Evolutionary conservation across 2,888 invertebrate species (phyloP).

Genomic region (Drosophila falleni): DNA sequence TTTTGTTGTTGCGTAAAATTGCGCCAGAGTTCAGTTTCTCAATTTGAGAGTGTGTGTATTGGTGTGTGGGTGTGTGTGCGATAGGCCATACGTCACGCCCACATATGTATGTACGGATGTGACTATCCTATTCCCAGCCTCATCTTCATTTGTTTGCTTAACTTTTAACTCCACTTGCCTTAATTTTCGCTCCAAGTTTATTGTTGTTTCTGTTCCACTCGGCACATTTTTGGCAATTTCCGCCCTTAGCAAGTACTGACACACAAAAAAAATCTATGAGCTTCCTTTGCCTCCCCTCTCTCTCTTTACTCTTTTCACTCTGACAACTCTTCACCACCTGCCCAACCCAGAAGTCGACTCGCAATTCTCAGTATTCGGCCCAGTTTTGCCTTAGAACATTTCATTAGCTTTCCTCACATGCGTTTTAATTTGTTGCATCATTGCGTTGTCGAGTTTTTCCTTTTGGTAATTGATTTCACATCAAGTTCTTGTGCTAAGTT

Average conservation of each 20-base stretch:
- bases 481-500: slow-evolving; percentile 54
- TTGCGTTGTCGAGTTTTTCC: slow-evolving; percentile 58
- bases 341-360: background rate
- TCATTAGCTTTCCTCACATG: slow-evolving; percentile 66
- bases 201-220: slow-evolving; percentile 64
- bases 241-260: slow-evolving; percentile 45
- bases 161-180: slow-evolving; percentile 78
- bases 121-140: slow-evolving; percentile 13
- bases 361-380: background rate
- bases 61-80: slow-evolving; percentile 27
- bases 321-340: slow-evolving; percentile 8
- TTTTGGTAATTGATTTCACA: slow-evolving; percentile 65
- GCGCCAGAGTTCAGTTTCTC: slow-evolving; percentile 58
- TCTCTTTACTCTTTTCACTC: background rate
- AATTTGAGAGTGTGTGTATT: slow-evolving; percentile 8
- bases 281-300: background rate
- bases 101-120: slow-evolving; percentile 17
- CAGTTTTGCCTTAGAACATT: slow-evolving; percentile 45
- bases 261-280: slow-evolving; percentile 37
- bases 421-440: slow-evolving; percentile 76
- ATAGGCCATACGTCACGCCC: slow-evolving; percentile 61
- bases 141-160: slow-evolving; percentile 74
- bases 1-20: slow-evolving; percentile 78
- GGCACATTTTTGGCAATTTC: slow-evolving; percentile 75
- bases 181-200: slow-evolving; percentile 63